Evolutionary conservation across 2,888 invertebrate species (phyloP).

Genomic region (Brachylomia viminalis): DNA sequence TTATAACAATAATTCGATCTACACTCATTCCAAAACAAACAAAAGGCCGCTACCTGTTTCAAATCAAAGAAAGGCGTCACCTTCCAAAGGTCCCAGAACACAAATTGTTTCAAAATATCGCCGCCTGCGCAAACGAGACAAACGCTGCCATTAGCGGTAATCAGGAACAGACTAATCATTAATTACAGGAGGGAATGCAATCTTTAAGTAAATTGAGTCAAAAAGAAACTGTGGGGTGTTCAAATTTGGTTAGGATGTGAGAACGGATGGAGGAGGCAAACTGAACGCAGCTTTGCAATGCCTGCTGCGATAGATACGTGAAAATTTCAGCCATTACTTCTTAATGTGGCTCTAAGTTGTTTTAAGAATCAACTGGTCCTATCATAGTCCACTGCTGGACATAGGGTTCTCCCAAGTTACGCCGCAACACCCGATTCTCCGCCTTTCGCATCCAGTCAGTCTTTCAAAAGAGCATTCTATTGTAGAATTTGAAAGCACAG

Average conservation of each 20-base stretch:
- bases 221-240: slow-evolving; percentile 74
- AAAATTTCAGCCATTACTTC: too few species aligned
- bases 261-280: slow-evolving; percentile 40
- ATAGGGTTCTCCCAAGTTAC: too few species aligned
- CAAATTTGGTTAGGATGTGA: slow-evolving; percentile 32
- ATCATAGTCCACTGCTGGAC: too few species aligned
- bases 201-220: slow-evolving; percentile 85
- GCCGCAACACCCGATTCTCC: too few species aligned
- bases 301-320: too few species aligned
- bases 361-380: too few species aligned
- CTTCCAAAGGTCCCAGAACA: slow-evolving; percentile 20
- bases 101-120: slow-evolving; percentile 69
- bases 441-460: too few species aligned
- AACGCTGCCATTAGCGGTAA: slow-evolving; percentile 79
- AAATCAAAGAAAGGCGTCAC: slow-evolving; percentile 33
- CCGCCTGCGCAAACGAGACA: slow-evolving; percentile 73
- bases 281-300: too few species aligned
- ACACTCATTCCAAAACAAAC: neutral
- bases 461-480: too few species aligned
- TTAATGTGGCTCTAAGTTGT: too few species aligned
- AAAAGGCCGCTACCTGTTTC: neutral
- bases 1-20: neutral
- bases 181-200: slow-evolving; percentile 81
- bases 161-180: slow-evolving; percentile 85
- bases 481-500: too few species aligned